These are phyloP conservation scores for Ancistrus triradiatus DNA, from an alignment of 2,113 vertebrate genomes.

Conservation along the genomic window DNA sequence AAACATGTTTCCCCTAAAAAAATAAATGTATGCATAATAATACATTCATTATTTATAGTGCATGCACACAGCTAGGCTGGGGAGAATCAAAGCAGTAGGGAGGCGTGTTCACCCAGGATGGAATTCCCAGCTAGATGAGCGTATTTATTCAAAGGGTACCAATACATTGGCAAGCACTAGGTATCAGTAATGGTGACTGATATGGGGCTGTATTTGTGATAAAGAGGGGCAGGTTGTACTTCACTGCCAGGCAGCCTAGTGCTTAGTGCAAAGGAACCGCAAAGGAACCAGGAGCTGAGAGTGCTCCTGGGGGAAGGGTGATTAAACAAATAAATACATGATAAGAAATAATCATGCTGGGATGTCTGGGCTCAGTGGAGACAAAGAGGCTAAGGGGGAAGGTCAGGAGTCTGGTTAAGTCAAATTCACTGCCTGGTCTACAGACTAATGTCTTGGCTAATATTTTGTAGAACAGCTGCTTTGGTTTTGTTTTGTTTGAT, in stretches of 20 bases:
- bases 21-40: conserved; percentile 75
- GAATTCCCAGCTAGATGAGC: conserved; percentile 54
- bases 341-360: conserved; percentile 73
- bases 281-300: conserved; percentile 60
- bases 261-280: no score
- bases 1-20: conserved; percentile 49
- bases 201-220: conserved; percentile 22
- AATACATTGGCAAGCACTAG: conserved; percentile 45
- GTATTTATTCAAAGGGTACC: no score
- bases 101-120: conserved; percentile 51
- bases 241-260: conserved; percentile 55
- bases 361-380: conserved; percentile 58
- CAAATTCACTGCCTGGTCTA: conserved; percentile 50
- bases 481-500: no score
- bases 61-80: conserved; percentile 57
- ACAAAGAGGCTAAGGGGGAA: conserved; percentile 68
- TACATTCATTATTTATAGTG: conserved; percentile 76
- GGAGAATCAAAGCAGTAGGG: conserved; percentile 48
- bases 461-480: no score
- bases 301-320: conserved; percentile 63
- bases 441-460: no score
- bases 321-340: conserved; percentile 79
- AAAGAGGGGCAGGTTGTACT: conserved; percentile 41
- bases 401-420: conserved; percentile 48
- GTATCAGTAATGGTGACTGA: conserved; percentile 31